phyloP scores from a whole-genome alignment of 2,888 invertebrate species.

The Synergus laeviventris region DNA sequence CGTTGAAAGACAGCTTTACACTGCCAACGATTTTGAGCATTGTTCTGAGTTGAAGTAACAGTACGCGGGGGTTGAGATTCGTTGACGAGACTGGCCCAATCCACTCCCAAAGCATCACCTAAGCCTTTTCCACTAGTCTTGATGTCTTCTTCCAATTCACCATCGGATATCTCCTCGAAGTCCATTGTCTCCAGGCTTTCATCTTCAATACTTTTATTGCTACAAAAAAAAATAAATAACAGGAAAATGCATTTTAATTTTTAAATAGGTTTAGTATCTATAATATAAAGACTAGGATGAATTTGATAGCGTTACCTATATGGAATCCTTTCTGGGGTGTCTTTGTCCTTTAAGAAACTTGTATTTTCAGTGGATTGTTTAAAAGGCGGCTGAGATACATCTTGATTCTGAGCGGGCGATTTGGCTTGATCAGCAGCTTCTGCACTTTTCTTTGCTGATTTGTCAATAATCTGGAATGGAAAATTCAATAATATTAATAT shows the following conservation, averaged over 20 bases:
- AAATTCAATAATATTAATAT: background rate
- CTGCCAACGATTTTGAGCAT: conserved; percentile 88
- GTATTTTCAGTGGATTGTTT: conserved; percentile 66
- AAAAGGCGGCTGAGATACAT: conserved; percentile 63
- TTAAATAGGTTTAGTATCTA: conserved; percentile 15
- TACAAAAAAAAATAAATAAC: conserved; percentile 53
- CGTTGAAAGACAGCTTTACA: conserved; percentile 87
- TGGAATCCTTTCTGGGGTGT: conserved; percentile 52
- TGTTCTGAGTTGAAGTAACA: conserved; percentile 73
- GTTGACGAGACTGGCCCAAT: conserved; percentile 93
- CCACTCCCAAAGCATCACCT: conserved; percentile 95
- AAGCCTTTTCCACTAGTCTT: conserved; percentile 83
- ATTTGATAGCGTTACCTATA: conserved; percentile 51
- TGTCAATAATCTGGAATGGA: conserved; percentile 16
- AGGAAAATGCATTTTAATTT: conserved; percentile 27
- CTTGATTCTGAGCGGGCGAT: conserved; percentile 65
- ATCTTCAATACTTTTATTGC: conserved; percentile 80
- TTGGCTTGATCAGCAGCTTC: conserved; percentile 55
- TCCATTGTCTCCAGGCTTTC: conserved; percentile 86
- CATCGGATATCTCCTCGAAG: conserved; percentile 94
- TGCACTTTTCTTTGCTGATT: conserved; percentile 41
- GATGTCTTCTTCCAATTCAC: conserved; percentile 89
- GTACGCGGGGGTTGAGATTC: conserved; percentile 81
- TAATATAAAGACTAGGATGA: background rate
- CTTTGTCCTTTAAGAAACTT: conserved; percentile 65